Percentiles rank a stretch among this genome's conserved stretches.
Evolutionary conservation across 2,888 invertebrate species (phyloP).

Genomic region (Pristionchus japonicus): DNA sequence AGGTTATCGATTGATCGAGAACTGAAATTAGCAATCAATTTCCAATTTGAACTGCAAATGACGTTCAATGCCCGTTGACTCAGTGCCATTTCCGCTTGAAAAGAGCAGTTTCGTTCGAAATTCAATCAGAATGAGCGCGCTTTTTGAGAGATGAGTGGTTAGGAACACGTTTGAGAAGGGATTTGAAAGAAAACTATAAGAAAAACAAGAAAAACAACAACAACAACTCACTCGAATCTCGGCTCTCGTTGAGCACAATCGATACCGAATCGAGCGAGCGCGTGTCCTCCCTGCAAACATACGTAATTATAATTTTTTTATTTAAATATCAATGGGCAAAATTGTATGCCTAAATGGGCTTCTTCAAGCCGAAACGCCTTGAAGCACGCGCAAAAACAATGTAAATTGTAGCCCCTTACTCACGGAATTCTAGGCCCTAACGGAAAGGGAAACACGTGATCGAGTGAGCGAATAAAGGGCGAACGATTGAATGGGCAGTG

Average conservation of each 20-base stretch:
- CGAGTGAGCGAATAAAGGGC: background rate
- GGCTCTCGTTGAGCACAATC: constrained; percentile 57
- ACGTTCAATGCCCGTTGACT: background rate
- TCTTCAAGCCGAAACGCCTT: no score
- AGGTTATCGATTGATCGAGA: constrained; percentile 60
- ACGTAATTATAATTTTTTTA: background rate
- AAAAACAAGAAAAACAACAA: background rate
- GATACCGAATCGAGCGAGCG: constrained; percentile 61
- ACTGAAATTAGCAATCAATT: no score
- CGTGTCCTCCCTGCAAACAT: constrained; percentile 58
- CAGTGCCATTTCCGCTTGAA: background rate
- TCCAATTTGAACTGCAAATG: background rate
- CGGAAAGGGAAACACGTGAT: background rate
- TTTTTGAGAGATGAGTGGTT: no score
- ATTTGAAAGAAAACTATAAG: background rate
- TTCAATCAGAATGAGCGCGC: background rate
- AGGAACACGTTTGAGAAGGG: no score
- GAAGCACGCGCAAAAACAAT: no score
- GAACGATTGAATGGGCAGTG: constrained; percentile 14
- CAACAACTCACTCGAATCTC: constrained; percentile 47
- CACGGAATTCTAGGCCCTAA: background rate
- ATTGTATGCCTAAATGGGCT: no score
- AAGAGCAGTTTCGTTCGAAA: background rate
- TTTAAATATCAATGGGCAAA: no score
- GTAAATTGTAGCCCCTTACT: background rate